phyloP scores from a whole-genome alignment of 2,888 invertebrate genomes.

The Masnerella sp. region DNA sequence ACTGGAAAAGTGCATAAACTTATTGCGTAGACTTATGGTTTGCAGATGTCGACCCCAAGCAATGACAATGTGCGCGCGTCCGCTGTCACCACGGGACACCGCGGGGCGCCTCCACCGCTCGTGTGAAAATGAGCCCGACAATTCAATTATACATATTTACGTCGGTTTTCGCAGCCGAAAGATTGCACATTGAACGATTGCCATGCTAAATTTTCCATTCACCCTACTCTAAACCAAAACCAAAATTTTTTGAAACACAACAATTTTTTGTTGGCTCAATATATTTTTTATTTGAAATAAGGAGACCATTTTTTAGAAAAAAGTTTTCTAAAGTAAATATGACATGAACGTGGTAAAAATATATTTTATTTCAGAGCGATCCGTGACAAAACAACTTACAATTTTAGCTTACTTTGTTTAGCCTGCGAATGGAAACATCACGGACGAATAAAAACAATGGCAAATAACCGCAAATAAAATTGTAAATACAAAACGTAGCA shows the following conservation, averaged over 20 bases:
- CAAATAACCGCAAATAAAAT: conserved; percentile 19
- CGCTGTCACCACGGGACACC: conserved; percentile 46
- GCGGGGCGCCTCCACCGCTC: no score
- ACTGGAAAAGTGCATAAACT: conserved; percentile 52
- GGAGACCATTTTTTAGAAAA: no score
- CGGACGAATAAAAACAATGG: background rate
- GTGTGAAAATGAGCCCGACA: conserved; percentile 41
- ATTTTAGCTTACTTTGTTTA: conserved; percentile 14
- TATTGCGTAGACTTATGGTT: conserved; percentile 35
- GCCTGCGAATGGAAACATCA: conserved; percentile 8
- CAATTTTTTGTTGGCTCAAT: background rate
- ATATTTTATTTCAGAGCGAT: conserved; percentile 45
- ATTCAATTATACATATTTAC: no score
- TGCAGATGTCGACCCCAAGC: conserved; percentile 48
- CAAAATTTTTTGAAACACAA: no score
- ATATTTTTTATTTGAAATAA: no score
- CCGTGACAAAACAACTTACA: conserved; percentile 32
- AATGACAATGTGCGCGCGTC: conserved; percentile 39
- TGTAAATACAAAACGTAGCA: conserved; percentile 2
- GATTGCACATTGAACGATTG: no score
- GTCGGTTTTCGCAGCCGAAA: background rate
- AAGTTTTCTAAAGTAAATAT: conserved; percentile 18
- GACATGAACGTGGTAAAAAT: conserved; percentile 44
- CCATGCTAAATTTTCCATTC: no score
- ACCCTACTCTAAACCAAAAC: no score